Evolutionary conservation across 1,140 invertebrate genomes (phyloP).

Genomic region (Subanguina moxae): DNA sequence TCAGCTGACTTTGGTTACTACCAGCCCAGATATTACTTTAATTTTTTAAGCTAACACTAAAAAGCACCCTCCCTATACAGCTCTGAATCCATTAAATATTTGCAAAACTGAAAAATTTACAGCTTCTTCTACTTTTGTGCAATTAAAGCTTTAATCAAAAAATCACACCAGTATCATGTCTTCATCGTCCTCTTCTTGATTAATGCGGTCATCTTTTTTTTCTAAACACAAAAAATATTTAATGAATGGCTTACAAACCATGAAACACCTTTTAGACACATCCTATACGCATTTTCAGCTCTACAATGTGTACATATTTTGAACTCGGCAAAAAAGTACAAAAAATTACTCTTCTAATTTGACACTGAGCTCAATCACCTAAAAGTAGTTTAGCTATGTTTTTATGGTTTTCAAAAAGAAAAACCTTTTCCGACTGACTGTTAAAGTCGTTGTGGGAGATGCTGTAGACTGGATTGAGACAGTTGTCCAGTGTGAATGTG

Average conservation of each 20-base stretch:
- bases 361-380: constrained; percentile 29
- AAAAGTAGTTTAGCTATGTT: neutral
- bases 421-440: constrained; percentile 50
- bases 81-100: too few species aligned
- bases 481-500: constrained; percentile 50
- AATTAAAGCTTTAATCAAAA: too few species aligned
- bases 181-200: constrained; percentile 44
- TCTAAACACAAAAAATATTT: constrained; percentile 32
- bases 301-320: too few species aligned
- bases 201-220: constrained; percentile 34
- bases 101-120: too few species aligned
- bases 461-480: constrained; percentile 38
- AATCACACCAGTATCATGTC: constrained; percentile 46
- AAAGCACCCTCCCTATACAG: too few species aligned
- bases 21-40: too few species aligned
- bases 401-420: neutral
- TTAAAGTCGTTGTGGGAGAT: constrained; percentile 48
- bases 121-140: too few species aligned
- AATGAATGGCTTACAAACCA: too few species aligned
- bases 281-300: constrained; percentile 46
- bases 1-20: too few species aligned
- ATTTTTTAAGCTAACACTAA: too few species aligned
- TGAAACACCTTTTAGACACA: constrained; percentile 12
- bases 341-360: constrained; percentile 39
- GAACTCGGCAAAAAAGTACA: neutral